A percentile compares a stretch with the other conserved stretches of the same genome.
These are phyloP conservation scores for Chrysopa pallens DNA, from an alignment of 1,140 invertebrate species.

Conservation along the genomic window DNA sequence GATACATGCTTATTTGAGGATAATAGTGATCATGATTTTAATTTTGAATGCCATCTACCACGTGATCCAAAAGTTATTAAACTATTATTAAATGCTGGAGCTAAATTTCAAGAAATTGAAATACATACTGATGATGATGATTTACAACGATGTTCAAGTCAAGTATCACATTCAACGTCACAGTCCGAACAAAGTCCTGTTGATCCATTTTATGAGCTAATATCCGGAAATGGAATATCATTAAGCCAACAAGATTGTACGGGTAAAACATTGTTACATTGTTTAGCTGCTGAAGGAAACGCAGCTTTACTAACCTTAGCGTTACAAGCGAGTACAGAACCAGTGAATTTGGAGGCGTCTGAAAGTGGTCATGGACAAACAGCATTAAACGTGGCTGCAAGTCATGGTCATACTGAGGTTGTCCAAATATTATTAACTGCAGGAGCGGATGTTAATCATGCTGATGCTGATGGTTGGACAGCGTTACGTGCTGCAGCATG, in stretches of 20 bases:
- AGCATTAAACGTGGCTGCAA: slow-evolving; percentile 62
- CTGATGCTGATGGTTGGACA: slow-evolving; percentile 80
- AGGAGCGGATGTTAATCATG: slow-evolving; percentile 61
- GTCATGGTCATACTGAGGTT: slow-evolving; percentile 58
- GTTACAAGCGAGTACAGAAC: slow-evolving; percentile 33
- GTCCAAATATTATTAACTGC: slow-evolving; percentile 51
- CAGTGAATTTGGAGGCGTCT: slow-evolving; percentile 36
- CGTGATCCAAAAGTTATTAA: slow-evolving; percentile 42
- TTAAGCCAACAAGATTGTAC: neutral
- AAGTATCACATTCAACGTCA: slow-evolving; percentile 12
- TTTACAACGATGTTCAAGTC: slow-evolving; percentile 34
- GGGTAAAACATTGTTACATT: slow-evolving; percentile 53
- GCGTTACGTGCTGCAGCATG: slow-evolving; percentile 74
- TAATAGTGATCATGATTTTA: slow-evolving; percentile 20
- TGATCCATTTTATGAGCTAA: neutral
- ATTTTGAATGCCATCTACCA: slow-evolving; percentile 30
- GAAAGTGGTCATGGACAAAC: slow-evolving; percentile 62
- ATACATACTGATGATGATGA: slow-evolving; percentile 27
- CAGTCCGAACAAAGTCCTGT: neutral
- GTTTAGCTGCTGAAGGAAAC: slow-evolving; percentile 56
- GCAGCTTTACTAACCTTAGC: slow-evolving; percentile 41
- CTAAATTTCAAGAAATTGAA: slow-evolving; percentile 29
- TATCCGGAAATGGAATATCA: neutral
- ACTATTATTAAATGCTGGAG: slow-evolving; percentile 46
- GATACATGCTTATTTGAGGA: slow-evolving; percentile 40